Conservation (phyloP, 2,113 vertebrate species). For the Turdus rufiventris region DNA sequence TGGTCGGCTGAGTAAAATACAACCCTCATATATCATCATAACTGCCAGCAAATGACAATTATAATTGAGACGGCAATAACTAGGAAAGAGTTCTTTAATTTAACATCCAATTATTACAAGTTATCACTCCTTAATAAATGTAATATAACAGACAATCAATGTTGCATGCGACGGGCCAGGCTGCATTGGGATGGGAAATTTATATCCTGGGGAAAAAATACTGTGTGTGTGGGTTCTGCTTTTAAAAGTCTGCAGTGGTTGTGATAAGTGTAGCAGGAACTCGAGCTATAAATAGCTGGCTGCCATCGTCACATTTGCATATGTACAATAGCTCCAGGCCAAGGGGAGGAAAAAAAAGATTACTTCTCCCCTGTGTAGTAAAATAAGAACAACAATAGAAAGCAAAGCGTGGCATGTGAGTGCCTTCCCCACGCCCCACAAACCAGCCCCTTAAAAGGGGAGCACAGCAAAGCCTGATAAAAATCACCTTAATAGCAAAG, state of each 20-base stretch:
- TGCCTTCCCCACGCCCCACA: not conserved
- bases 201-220: constrained; percentile 77
- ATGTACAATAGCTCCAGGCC: constrained; percentile 78
- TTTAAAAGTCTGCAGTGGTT: constrained; percentile 73
- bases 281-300: constrained; percentile 77
- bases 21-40: constrained; percentile 99
- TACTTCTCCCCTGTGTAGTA: constrained; percentile 58
- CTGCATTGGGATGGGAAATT: constrained; percentile 81
- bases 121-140: constrained; percentile 99
- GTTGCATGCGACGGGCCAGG: constrained; percentile 91
- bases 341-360: constrained; percentile 51
- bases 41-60: constrained; percentile 98
- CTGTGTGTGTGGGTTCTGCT: constrained; percentile 56
- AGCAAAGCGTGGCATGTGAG: constrained; percentile 41
- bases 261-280: constrained; percentile 75
- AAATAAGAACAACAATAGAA: constrained; percentile 56
- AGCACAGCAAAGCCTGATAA: constrained; percentile 41
- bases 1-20: constrained; percentile 94
- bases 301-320: constrained; percentile 75
- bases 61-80: constrained; percentile 99
- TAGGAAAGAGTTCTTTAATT: constrained; percentile 98
- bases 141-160: constrained; percentile 99
- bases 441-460: constrained; percentile 13
- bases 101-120: constrained; percentile 99
- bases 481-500: constrained; percentile 46